phyloP scores from a whole-genome alignment of 1,140 invertebrate genomes.

The Steinernema khuongi region DNA sequence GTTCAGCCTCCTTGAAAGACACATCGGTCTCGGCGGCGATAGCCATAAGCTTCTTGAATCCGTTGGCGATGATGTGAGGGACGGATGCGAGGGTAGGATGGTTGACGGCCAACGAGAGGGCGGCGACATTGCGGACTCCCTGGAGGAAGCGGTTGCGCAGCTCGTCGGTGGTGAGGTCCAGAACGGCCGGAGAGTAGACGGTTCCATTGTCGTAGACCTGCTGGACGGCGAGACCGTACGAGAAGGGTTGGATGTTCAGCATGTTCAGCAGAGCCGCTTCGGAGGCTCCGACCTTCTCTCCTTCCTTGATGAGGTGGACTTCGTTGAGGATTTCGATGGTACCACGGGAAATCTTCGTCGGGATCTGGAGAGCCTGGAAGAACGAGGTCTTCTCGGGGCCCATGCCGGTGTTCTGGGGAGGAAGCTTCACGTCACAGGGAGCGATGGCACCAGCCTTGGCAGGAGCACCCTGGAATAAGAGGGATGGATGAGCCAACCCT shows the following conservation, averaged over 20 bases:
- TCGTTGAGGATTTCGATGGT: constrained; percentile 99
- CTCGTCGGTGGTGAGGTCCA: constrained; percentile 96
- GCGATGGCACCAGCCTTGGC: constrained; percentile 93
- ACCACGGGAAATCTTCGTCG: constrained; percentile 99
- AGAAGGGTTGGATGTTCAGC: constrained; percentile 99
- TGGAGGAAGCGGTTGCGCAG: constrained; percentile 75
- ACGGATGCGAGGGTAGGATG: constrained; percentile 93
- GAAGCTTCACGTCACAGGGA: constrained; percentile 86
- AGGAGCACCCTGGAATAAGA: constrained; percentile 68
- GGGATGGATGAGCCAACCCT: neutral
- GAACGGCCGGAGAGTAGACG: constrained; percentile 87
- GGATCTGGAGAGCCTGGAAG: constrained; percentile 98
- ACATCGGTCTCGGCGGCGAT: constrained; percentile 90
- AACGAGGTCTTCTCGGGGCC: constrained; percentile 99
- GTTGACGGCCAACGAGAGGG: constrained; percentile 82
- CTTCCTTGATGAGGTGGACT: constrained; percentile 84
- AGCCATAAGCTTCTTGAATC: constrained; percentile 94
- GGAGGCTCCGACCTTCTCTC: constrained; percentile 94
- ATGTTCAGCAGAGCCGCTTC: constrained; percentile 98
- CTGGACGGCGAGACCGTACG: constrained; percentile 87
- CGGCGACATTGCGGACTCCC: constrained; percentile 85
- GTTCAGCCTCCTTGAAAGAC: constrained; percentile 84
- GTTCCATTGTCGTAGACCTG: constrained; percentile 90
- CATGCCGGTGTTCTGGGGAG: constrained; percentile 95
- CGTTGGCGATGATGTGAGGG: constrained; percentile 92